A percentile compares a stretch with the other conserved stretches of the same genome.
These are phyloP conservation scores for Ennomos quercinarius DNA, from an alignment of 2,888 invertebrate genomes.

Conservation along the genomic window DNA sequence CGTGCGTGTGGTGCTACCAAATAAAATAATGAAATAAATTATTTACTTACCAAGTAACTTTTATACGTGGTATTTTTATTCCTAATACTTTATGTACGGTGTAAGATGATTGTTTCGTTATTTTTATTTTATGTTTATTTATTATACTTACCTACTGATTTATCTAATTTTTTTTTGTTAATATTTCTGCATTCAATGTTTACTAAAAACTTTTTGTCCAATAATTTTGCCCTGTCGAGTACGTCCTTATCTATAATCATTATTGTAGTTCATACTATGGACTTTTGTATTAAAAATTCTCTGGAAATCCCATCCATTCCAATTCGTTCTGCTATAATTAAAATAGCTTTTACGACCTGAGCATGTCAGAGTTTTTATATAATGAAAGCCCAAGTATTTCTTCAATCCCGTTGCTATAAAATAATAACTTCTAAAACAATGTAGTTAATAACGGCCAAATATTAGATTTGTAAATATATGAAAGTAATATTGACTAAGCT, in stretches of 20 bases:
- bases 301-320: neutral
- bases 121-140: too few species aligned
- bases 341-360: constrained; percentile 4
- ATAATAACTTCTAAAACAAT: constrained; percentile 24
- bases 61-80: too few species aligned
- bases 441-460: constrained; percentile 40
- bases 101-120: too few species aligned
- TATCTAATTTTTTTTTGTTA: neutral
- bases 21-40: constrained; percentile 2
- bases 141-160: neutral
- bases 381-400: constrained; percentile 11
- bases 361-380: constrained; percentile 5
- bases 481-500: neutral
- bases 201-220: too few species aligned
- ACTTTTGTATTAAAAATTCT: constrained; percentile 13
- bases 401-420: constrained; percentile 27
- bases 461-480: constrained; percentile 37
- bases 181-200: neutral
- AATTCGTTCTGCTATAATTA: constrained; percentile 5
- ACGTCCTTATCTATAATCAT: constrained; percentile 33
- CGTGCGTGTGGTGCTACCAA: constrained; percentile 75
- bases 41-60: too few species aligned
- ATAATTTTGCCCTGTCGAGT: constrained; percentile 39
- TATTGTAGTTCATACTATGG: constrained; percentile 4
- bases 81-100: too few species aligned